Percentiles rank a stretch among this genome's conserved stretches.
Evolutionary conservation across 2,797 vertebrate genomes (phyloP).

Genomic region (Euphonia xanthogaster): DNA sequence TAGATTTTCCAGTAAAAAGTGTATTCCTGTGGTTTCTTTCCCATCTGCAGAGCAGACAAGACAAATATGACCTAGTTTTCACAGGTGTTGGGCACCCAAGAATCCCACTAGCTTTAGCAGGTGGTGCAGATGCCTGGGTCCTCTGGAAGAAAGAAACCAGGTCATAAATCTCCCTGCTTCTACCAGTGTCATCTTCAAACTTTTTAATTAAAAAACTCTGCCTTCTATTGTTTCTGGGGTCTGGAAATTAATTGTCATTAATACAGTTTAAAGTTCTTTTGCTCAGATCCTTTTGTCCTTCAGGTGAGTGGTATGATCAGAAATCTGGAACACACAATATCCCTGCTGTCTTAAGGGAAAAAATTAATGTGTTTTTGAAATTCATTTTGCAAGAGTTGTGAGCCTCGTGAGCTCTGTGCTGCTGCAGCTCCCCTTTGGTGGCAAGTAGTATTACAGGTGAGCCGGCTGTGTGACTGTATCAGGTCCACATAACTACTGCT

Average conservation of each 20-base stretch:
- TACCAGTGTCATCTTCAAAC: background rate
- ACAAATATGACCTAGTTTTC: background rate
- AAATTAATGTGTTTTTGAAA: background rate
- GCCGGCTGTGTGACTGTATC: background rate
- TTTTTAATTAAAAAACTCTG: background rate
- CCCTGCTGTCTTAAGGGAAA: background rate
- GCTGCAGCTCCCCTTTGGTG: background rate
- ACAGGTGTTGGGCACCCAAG: background rate
- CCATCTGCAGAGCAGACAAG: background rate
- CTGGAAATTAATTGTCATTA: background rate
- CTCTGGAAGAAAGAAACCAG: background rate
- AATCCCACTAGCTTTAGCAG: background rate
- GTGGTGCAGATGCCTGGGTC: background rate
- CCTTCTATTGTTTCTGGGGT: background rate
- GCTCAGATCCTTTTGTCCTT: background rate
- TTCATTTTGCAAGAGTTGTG: background rate
- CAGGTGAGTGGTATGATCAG: background rate
- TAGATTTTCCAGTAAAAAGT: background rate
- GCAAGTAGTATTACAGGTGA: background rate
- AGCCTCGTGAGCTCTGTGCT: rapidly evolving
- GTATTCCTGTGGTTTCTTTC: background rate
- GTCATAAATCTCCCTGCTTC: background rate
- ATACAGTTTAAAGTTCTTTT: background rate
- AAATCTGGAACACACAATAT: background rate
- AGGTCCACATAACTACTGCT: background rate